Conservation (phyloP, 2,888 invertebrate genomes). For the Boloria selene region DNA sequence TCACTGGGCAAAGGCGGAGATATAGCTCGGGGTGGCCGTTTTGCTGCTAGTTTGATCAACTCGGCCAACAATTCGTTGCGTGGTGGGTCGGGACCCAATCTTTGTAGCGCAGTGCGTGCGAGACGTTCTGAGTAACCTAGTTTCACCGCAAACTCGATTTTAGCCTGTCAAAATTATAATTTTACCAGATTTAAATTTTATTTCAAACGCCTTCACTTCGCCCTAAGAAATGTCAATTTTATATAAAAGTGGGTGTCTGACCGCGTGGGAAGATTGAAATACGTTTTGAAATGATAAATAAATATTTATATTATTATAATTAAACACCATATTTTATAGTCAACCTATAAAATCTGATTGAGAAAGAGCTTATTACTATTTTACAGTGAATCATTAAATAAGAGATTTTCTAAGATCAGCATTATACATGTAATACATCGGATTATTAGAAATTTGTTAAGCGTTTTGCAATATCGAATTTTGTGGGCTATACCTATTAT, state of each 20-base stretch:
- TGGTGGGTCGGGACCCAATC: slow-evolving; percentile 92
- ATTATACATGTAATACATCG: background rate
- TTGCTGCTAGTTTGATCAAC: slow-evolving; percentile 90
- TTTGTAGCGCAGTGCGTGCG: slow-evolving; percentile 90
- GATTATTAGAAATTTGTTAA: background rate
- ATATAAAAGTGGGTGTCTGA: background rate
- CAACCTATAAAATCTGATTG: too few relatives aligned
- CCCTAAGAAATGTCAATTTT: background rate
- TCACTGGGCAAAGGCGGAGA: slow-evolving; percentile 63
- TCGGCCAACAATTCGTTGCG: slow-evolving; percentile 95
- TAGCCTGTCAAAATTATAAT: slow-evolving; percentile 59
- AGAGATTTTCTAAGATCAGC: background rate
- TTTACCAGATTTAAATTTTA: slow-evolving; percentile 56
- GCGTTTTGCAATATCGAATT: background rate
- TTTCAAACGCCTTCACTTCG: background rate
- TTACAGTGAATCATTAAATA: background rate
- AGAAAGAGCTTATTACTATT: too few relatives aligned
- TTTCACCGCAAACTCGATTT: slow-evolving; percentile 95
- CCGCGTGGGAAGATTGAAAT: slow-evolving; percentile 8
- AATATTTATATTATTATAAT: too few relatives aligned
- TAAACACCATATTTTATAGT: too few relatives aligned
- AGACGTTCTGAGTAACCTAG: slow-evolving; percentile 94
- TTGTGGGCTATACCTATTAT: background rate
- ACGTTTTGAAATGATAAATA: background rate
- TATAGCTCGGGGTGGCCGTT: slow-evolving; percentile 65